Base-by-base conservation (phyloP, 2,797 vertebrate species). In the Nyctibius grandis region DNA sequence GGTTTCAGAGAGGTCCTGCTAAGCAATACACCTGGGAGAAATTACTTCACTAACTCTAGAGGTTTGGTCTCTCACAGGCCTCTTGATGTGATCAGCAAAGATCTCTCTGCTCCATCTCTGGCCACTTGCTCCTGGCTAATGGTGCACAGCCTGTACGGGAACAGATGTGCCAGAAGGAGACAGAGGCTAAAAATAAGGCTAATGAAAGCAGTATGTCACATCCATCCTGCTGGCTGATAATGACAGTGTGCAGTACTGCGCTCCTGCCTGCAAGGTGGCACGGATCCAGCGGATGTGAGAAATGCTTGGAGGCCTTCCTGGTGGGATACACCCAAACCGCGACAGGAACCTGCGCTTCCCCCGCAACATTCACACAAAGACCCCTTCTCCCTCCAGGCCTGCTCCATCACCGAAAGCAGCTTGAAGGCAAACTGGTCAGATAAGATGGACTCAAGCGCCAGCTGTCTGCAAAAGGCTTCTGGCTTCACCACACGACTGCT, bases 101-200 rank as follows among this genome's bases (percentile, higher is more conserved):
- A 48, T 23, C 16, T 72, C 51, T n/a, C 54, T 87, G 51, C 67
- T 87, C 77, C 75, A 61, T 8, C 87, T 70, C 78, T 75, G 59
- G 77, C 89, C 91, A 50, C 75, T 82, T 29, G 75, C 63, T 94
- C 67, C 89, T 76, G 67, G 50, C 59, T 85, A 75, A 54, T 8
- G 59, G 70, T 83, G 45, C 64, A 47, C 38, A 70, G 84, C 34
- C 56, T 6, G 6, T 7, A 11, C 2, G 88, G 77, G 45, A 92
- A 48, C 88, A 96, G 91, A 87, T 89, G 92, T 83, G 60, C 59
- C 54, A 94, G 60, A 40, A 72, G 72, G 85, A 97, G 84, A 84
- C 48, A 60, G 81, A 87, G 64, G 72, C 91, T 93, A 83, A 83
- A 96, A 93, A 88, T 64, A 86, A 89, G 89, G 85, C 42, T 94